Conservation (phyloP, 2,888 invertebrate genomes). For the Callinectes sapidus region DNA sequence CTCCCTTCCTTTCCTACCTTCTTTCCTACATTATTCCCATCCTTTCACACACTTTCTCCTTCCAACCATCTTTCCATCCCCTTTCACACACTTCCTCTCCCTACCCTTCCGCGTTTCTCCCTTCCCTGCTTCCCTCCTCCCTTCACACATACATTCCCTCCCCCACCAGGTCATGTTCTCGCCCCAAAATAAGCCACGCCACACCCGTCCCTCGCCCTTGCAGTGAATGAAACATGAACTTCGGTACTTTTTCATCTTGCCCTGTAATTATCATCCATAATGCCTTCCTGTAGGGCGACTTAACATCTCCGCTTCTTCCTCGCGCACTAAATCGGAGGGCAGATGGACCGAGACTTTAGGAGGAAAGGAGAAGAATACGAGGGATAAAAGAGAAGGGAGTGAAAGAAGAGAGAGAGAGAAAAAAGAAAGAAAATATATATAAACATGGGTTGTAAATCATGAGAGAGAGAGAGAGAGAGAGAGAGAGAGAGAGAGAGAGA, state of each 20-base stretch:
- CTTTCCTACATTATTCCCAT: not conserved
- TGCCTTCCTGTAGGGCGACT: not conserved
- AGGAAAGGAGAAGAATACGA: not conserved
- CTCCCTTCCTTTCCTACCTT: not conserved
- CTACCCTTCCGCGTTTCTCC: not conserved
- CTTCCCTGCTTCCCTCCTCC: not conserved
- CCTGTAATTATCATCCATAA: conserved; percentile 17
- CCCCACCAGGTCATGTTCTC: not conserved
- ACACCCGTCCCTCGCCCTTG: not conserved
- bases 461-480: not conserved
- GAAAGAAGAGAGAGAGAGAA: not conserved
- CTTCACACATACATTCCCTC: not conserved
- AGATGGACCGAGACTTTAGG: not conserved
- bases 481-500: not conserved
- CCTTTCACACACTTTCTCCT: not conserved
- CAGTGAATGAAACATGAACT: conserved; percentile 16
- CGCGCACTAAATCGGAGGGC: not conserved
- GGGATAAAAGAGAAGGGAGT: not conserved
- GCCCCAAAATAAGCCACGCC: not conserved
- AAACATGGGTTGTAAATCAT: not conserved
- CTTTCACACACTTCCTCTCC: not conserved
- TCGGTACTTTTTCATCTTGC: not conserved
- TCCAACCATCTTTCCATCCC: not conserved
- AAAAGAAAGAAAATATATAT: not conserved
- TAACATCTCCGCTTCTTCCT: not conserved